Conservation (phyloP, 2,113 vertebrate genomes). For the Pteronura brasiliensis region DNA sequence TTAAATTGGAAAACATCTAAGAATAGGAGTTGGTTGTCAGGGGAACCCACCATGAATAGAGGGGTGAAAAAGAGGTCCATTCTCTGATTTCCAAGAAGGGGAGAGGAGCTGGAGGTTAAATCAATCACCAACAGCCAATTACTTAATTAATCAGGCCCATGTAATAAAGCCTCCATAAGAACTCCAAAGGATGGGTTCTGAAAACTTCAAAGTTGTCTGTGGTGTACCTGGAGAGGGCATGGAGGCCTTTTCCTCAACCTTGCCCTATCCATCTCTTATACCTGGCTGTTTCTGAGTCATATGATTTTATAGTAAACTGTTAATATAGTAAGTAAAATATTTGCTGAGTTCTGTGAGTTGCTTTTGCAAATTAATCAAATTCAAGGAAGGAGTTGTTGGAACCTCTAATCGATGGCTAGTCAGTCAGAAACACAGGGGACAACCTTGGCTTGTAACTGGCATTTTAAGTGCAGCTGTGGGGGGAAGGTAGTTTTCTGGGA, state of each 20-base stretch:
- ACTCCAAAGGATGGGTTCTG: not conserved
- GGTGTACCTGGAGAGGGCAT: not conserved
- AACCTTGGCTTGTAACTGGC: not conserved
- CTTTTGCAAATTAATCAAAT: not conserved
- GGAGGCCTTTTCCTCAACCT: not conserved
- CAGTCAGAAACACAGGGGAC: not conserved
- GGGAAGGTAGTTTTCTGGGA: not conserved
- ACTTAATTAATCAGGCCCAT: not conserved
- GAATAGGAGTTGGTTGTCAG: not conserved
- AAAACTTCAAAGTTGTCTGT: not conserved
- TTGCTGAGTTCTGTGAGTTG: not conserved
- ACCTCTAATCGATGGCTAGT: not conserved
- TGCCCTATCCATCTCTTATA: not conserved
- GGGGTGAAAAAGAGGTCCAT: not conserved
- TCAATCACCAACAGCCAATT: not conserved
- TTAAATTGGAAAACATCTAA: not conserved
- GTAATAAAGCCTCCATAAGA: not conserved
- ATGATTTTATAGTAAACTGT: not conserved
- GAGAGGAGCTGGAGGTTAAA: not conserved
- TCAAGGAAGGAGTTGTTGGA: not conserved
- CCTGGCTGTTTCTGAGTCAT: not conserved
- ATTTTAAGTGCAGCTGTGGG: not conserved
- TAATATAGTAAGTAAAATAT: not conserved
- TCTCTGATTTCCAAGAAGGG: not conserved
- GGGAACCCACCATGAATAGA: not conserved